phyloP scores from a whole-genome alignment of 2,797 vertebrate species.

The Lepus oiostolus region DNA sequence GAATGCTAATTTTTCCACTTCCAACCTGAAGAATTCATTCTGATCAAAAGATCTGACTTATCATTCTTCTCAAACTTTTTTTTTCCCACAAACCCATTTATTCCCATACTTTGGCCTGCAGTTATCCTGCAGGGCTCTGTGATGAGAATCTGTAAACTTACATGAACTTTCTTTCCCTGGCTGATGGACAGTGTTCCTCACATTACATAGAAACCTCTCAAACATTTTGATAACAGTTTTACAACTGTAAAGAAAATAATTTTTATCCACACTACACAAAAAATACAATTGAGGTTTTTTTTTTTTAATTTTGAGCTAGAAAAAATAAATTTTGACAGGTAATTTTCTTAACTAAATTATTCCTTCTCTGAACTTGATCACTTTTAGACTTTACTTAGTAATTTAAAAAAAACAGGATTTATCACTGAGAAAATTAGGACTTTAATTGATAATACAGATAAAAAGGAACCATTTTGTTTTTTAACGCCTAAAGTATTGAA shows the following conservation, averaged over 20 bases:
- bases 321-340: not conserved
- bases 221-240: constrained; percentile 54
- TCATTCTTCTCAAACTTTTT: constrained; percentile 14
- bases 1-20: constrained; percentile 62
- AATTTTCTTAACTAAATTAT: constrained; percentile 34
- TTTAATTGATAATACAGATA: not conserved
- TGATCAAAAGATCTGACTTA: constrained; percentile 55
- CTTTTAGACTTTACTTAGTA: constrained; percentile 48
- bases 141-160: too few relatives aligned
- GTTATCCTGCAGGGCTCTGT: too few relatives aligned
- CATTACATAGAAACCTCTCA: not conserved
- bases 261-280: not conserved
- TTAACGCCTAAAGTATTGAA: constrained; percentile 30
- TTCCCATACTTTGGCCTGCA: too few relatives aligned
- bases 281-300: constrained; percentile 21
- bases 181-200: too few relatives aligned
- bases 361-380: constrained; percentile 36
- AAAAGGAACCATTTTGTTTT: not conserved
- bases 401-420: not conserved
- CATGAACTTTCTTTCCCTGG: too few relatives aligned
- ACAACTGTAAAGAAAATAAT: not conserved
- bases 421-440: constrained; percentile 35
- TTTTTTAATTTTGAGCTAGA: not conserved
- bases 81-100: too few relatives aligned
- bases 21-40: constrained; percentile 57